Base-by-base conservation (phyloP, 1,140 invertebrate species). In the Drosophila seguyi region DNA sequence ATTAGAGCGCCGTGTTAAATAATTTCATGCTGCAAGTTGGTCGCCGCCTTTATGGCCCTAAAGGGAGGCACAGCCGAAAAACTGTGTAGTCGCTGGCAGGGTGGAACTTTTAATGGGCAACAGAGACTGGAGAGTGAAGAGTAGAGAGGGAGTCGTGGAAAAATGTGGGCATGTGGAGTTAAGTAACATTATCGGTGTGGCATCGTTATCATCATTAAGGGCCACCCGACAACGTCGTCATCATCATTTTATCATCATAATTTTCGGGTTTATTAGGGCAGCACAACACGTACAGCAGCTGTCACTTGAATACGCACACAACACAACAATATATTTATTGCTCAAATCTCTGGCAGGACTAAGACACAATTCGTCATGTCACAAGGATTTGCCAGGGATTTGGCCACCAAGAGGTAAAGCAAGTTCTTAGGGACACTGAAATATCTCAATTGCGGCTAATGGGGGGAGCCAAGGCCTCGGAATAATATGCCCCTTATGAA, bases 191-290 rank as follows among this genome's bases (percentile, higher is more conserved):
- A 84, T 84, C 80, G 83, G 69, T 61, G 50, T 34, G 69, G 38
- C 76, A 58, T 79, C 75, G 75, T 78, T 79, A 72, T 78, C 66
- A 71, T 79, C 66, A 71, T 79, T 75, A 80, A 79, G 57, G 67
- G 50, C 56, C 42, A 45, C 74, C 62, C 59, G 60, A 79, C 75
- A 60, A 59, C 76, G 78, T 85, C 73, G 71, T 67, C 83, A 82
- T 88, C 76, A 88, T 88, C 80, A 87, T 84, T 81, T 79, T 90
- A 90, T 90, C 85, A 90, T 90, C 86, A 90, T 81, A 90, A 90
- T 90, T 90, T 90, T 90, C 34, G 69, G 56, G 69, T 67, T 75
- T 81, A 85, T 75, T 85, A 90, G 81, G 69, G 85, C 85, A 82
- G 82, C 84, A 25, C 34, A 80, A 62, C 52, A 88, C 84, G 83